Evolutionary conservation across 2,113 vertebrate species (phyloP), one percentile per base, ranked within the genome.

Genomic region (Origma solitaria): DNA sequence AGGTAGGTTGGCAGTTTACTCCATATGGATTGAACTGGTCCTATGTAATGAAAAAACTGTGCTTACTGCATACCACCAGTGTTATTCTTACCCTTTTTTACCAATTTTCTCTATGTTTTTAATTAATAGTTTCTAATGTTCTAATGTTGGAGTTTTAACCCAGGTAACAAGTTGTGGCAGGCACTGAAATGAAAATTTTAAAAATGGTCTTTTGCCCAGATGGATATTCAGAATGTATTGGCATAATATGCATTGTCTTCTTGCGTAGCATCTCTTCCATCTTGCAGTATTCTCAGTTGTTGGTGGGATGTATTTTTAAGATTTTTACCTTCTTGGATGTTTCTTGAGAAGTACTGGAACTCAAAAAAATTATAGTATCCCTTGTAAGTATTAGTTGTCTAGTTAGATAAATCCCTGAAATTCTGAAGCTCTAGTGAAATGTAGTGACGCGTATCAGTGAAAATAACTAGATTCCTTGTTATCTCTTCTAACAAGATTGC

Each of bases 1-100:
- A 99, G 99, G 99, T 99, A 98, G 88, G 99, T 84, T 38, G 56
- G 37, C 35, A 45, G 2, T 37, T 87, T 38, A 24, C 15, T 56
- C 53, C 27, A 0, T 21, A 3, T 1, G 0, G 70, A 20, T n/a
- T 47, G 20, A 38, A 18, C 21, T 56, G 42, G 24, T 54, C 11
- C 50, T 12, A 3, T 17, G 22, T 21, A 73, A 20, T 75, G 31
- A 54, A 60, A 54, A 47, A 22, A 7, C 23, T 60, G 20, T 72
- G 57, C 51, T 84, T 13, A 17, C 15, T 69, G 82, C 24, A 51
- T 65, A 50, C 20, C 12, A 19, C 8, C 25, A 35, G 11, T 33
- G 64, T 70, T 21, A 15, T n/a, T 73, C 44, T 83, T 40, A 19
- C 27, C 24, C 8, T 33, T 56, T 57, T 62, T 21, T 7, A 66